Evolutionary conservation across 1,140 invertebrate genomes (phyloP).

Genomic region (Spodoptera litura): DNA sequence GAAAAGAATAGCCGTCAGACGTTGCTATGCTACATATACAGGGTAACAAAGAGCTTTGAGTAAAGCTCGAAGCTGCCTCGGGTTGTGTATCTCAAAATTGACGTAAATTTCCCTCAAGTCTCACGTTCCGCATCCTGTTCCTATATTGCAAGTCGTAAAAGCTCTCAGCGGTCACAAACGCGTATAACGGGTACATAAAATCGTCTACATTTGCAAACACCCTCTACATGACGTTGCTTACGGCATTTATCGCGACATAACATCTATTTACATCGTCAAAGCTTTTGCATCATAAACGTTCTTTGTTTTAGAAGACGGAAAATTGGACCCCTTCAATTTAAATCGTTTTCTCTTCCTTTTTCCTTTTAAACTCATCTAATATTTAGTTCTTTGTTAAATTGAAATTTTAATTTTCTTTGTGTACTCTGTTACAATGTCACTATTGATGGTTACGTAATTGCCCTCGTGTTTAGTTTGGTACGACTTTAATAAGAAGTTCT

Average conservation of each 20-base stretch:
- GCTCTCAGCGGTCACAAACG: conserved; percentile 13
- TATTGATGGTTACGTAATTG: too few species aligned
- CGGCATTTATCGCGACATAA: not conserved
- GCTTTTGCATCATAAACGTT: not conserved
- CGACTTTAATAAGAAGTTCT: not conserved
- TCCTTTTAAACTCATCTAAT: too few species aligned
- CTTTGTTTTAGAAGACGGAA: too few species aligned
- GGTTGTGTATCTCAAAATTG: conserved; percentile 6
- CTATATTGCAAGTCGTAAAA: conserved; percentile 13
- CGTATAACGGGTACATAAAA: conserved; percentile 36
- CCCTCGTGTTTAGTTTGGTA: too few species aligned
- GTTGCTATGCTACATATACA: conserved; percentile 29
- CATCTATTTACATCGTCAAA: not conserved
- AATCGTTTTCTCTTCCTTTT: too few species aligned
- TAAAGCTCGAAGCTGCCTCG: conserved; percentile 9
- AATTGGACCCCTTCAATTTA: too few species aligned
- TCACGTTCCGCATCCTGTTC: conserved; percentile 7
- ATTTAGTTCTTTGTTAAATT: too few species aligned
- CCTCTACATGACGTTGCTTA: not conserved
- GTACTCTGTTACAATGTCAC: too few species aligned
- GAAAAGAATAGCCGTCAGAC: not conserved
- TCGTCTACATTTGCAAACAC: conserved; percentile 33
- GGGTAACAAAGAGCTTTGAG: conserved; percentile 33
- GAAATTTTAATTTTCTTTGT: too few species aligned
- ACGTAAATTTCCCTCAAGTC: conserved; percentile 32